A percentile compares a stretch with the other conserved stretches of the same genome.
These are phyloP conservation scores for Hyposmocoma kahamanoa DNA, from an alignment of 1,140 invertebrate genomes.

Conservation along the genomic window DNA sequence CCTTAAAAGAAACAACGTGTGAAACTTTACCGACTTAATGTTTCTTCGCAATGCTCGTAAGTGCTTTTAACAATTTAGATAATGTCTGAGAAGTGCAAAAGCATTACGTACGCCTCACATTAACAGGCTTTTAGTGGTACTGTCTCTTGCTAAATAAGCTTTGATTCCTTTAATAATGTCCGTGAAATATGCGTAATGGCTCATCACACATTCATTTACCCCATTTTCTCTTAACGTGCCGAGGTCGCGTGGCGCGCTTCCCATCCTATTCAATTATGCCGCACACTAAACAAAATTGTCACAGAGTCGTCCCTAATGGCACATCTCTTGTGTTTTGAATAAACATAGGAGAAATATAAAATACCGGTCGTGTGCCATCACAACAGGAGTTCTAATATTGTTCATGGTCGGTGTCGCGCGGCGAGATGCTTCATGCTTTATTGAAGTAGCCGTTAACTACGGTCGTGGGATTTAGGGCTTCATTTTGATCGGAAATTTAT, in stretches of 20 bases:
- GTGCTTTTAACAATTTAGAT: slow-evolving; percentile 61
- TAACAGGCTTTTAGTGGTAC: slow-evolving; percentile 29
- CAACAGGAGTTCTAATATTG: slow-evolving; percentile 59
- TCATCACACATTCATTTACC: slow-evolving; percentile 57
- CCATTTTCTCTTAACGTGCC: slow-evolving; percentile 31
- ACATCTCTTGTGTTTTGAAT: slow-evolving; percentile 52
- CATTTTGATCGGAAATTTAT: too few species aligned
- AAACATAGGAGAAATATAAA: slow-evolving; percentile 56
- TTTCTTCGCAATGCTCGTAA: slow-evolving; percentile 26
- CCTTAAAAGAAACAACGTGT: slow-evolving; percentile 18
- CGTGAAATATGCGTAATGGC: slow-evolving; percentile 35
- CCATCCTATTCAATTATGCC: slow-evolving; percentile 64
- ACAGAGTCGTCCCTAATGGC: slow-evolving; percentile 57
- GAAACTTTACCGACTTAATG: slow-evolving; percentile 18
- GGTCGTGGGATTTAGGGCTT: slow-evolving; percentile 33
- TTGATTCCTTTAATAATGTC: slow-evolving; percentile 35
- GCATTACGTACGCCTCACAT: slow-evolving; percentile 23
- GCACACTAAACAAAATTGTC: slow-evolving; percentile 48
- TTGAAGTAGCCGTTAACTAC: slow-evolving; percentile 36
- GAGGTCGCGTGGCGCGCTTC: slow-evolving; percentile 50
- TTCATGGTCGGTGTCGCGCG: slow-evolving; percentile 34
- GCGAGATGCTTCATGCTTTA: slow-evolving; percentile 43
- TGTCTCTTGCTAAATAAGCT: slow-evolving; percentile 21
- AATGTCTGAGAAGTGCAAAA: slow-evolving; percentile 34
- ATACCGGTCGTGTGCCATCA: slow-evolving; percentile 58